Percentiles rank a stretch among this genome's conserved stretches.
phyloP scores from a whole-genome alignment of 2,797 vertebrate genomes.

The Enteromius radiatus region DNA sequence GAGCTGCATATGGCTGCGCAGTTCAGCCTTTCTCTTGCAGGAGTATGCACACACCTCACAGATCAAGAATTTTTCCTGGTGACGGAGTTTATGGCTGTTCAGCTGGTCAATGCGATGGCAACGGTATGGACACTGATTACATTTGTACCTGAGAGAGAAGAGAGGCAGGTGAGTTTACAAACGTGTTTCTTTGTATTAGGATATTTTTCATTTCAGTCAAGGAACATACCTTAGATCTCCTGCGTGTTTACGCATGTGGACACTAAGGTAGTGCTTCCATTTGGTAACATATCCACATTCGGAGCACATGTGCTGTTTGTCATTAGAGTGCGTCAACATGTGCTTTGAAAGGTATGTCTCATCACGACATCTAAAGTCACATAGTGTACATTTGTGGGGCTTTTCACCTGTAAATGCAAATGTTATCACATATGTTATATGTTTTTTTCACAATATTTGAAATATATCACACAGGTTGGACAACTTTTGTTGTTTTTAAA shows the following conservation, averaged over 20 bases:
- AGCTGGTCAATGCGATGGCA: conserved; percentile 96
- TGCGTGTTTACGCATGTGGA: conserved; percentile 97
- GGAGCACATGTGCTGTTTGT: conserved; percentile 97
- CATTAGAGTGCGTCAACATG: conserved; percentile 91
- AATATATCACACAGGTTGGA: not conserved
- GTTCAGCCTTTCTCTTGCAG: conserved; percentile 95
- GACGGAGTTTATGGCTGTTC: conserved; percentile 95
- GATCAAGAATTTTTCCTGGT: conserved; percentile 93
- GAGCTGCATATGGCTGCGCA: conserved; percentile 90
- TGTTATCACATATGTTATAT: no score
- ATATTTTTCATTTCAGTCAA: not conserved
- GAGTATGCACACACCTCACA: conserved; percentile 95
- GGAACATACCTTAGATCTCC: conserved; percentile 89
- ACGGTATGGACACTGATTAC: conserved; percentile 93
- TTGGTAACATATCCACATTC: conserved; percentile 98
- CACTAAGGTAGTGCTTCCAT: conserved; percentile 96
- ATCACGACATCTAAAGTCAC: conserved; percentile 93
- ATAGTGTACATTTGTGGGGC: conserved; percentile 92
- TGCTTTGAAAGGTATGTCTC: conserved; percentile 97
- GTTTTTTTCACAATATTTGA: not conserved
- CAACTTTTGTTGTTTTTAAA: not conserved
- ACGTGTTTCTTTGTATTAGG: not conserved
- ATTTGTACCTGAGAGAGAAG: conserved; percentile 83
- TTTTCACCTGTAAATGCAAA: conserved; percentile 84
- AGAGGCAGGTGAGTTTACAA: not conserved